A percentile compares a stretch with the other conserved stretches of the same genome.
phyloP scores from a whole-genome alignment of 1,140 invertebrate species.

The Proctacanthus coquilletti region DNA sequence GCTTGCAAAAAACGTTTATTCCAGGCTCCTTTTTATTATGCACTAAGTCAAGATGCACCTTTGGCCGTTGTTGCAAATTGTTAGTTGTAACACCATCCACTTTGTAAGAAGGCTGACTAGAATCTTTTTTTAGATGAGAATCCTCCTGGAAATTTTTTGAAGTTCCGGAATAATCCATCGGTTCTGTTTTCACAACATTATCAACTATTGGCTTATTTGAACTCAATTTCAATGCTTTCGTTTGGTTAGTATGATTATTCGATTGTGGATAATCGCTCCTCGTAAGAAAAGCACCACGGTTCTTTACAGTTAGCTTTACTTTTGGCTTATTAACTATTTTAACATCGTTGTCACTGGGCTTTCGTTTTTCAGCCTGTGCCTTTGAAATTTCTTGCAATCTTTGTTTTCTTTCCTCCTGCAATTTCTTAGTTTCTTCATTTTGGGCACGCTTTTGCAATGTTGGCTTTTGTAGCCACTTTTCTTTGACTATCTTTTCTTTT shows the following conservation, averaged over 20 bases:
- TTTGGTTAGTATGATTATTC: slow-evolving; percentile 2
- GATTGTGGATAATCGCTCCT: neutral
- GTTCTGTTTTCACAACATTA: too few relatives aligned
- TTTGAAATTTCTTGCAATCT: neutral
- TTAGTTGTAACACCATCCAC: too few relatives aligned
- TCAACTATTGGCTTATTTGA: too few relatives aligned
- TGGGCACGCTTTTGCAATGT: slow-evolving; percentile 11
- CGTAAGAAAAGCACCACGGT: slow-evolving; percentile 20
- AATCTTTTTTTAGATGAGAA: too few relatives aligned
- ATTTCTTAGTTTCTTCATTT: slow-evolving; percentile 10
- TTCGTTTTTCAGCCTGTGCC: slow-evolving; percentile 4
- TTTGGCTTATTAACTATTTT: slow-evolving; percentile 4
- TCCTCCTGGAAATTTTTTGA: neutral
- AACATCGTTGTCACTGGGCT: slow-evolving; percentile 8
- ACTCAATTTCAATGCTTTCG: neutral
- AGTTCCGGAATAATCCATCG: neutral
- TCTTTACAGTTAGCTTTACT: slow-evolving; percentile 8
- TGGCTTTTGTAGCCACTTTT: slow-evolving; percentile 17
- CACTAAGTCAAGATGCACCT: neutral
- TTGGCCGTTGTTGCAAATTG: too few relatives aligned
- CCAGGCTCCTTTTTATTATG: neutral
- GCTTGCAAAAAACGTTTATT: neutral
- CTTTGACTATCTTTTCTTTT: slow-evolving; percentile 11
- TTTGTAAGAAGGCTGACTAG: too few relatives aligned
- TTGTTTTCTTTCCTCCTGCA: slow-evolving; percentile 13